Evolutionary conservation across 2,888 invertebrate species (phyloP), one percentile per base, ranked within the genome.

Genomic region (Anticlea derivata): DNA sequence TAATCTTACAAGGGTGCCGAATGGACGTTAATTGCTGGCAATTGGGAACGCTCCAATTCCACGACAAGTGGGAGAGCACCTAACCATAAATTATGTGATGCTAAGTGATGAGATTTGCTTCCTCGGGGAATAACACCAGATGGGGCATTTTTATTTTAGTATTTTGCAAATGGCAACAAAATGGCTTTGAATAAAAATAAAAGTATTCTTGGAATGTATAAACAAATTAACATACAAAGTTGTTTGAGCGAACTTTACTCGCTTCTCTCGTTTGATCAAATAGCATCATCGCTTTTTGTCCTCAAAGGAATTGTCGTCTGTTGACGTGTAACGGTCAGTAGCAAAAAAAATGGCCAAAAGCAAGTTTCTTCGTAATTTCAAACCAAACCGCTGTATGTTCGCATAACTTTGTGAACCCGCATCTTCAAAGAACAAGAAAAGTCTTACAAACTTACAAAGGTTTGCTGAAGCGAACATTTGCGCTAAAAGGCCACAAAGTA

Each of bases 1-100:
- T 35, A 45, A 12, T 29, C 20, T 45, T 23, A 11, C 23, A 12
- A 39, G 33, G 38, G 34, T 57, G 51, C 48, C 60, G 63, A 62
- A 50, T 41, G 55, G 60, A 55, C 47, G 50, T 61, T 69, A 72
- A 73, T 73, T 70, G 65, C 24, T 68, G 64, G 12, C 62, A 61
- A 62, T 65, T 70, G 71, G 72, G 58, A 39, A 55, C 37, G 50
- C 50, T 65, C 68, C 65, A 68, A 70, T 55, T 56, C 52, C 35
- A 47, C 8, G 26, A 39, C 27, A 27, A 17, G 20, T 12, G 13
- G 24, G 29, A 39, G 26, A 47, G 39, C 24, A 20, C 47, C 35
- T 23, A 30, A 11, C 22, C 13, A 35, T 34, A 35, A n/a, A 29
- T 29, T 29, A 12, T 41, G 40, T 8, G 34, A 33, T 27, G 31